Percentiles rank a stretch among this genome's conserved stretches.
phyloP scores from a whole-genome alignment of 1,140 invertebrate species.

The Pollicipes pollicipes region DNA sequence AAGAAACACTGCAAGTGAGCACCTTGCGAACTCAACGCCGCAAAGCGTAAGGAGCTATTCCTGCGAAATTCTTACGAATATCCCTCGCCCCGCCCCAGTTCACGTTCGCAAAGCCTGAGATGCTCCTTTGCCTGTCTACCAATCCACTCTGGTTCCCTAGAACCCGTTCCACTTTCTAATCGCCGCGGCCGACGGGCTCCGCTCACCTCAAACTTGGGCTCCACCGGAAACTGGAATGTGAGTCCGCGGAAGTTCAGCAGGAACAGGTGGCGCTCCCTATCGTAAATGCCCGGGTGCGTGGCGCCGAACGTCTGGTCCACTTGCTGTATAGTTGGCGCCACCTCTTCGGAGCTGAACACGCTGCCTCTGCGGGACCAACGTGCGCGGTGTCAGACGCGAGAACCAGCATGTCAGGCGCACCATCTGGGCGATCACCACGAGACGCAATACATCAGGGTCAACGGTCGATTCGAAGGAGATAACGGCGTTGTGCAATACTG shows the following conservation, averaged over 20 bases:
- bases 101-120: not conserved
- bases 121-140: no score
- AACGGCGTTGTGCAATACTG: no score
- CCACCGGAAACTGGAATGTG: conserved; percentile 88
- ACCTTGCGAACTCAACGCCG: no score
- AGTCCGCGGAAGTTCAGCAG: conserved; percentile 85
- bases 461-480: no score
- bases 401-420: not conserved
- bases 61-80: not conserved
- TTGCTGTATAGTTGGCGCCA: conserved; percentile 85
- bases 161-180: not conserved
- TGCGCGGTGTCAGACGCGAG: not conserved
- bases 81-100: not conserved
- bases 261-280: conserved; percentile 81
- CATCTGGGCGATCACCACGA: not conserved
- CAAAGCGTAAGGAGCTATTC: conserved; percentile 10
- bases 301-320: conserved; percentile 96
- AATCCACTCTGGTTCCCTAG: no score
- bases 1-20: no score
- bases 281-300: conserved; percentile 91
- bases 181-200: not conserved
- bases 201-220: conserved; percentile 67
- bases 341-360: conserved; percentile 79
- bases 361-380: conserved; percentile 32
- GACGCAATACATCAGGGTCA: not conserved